Evolutionary conservation across 2,888 invertebrate species (phyloP).

Genomic region (Amphimallon solstitiale): DNA sequence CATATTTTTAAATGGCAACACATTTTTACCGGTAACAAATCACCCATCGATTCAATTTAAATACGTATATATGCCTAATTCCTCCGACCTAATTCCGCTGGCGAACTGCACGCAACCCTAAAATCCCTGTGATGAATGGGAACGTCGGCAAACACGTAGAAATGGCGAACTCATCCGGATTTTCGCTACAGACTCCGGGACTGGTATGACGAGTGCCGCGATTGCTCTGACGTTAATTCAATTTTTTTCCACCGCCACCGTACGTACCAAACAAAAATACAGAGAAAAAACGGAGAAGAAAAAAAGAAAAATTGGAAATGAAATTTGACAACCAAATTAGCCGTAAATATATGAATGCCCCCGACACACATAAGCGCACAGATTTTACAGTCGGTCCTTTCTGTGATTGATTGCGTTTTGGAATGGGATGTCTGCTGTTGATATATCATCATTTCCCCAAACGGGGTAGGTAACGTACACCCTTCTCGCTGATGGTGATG

Average conservation of each 20-base stretch:
- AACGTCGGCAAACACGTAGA: constrained; percentile 9
- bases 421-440: constrained; percentile 25
- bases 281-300: too few relatives aligned
- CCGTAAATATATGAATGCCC: constrained; percentile 38
- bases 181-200: neutral
- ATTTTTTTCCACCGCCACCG: neutral
- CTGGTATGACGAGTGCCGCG: neutral
- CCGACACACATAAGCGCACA: constrained; percentile 16
- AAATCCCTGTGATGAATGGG: constrained; percentile 10
- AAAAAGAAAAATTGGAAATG: constrained; percentile 22
- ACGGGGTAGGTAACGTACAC: neutral
- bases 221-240: constrained; percentile 12
- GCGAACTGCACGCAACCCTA: neutral
- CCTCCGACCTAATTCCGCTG: neutral
- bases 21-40: too few relatives aligned
- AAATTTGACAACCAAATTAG: constrained; percentile 40
- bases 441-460: constrained; percentile 32
- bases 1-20: too few relatives aligned
- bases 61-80: too few relatives aligned
- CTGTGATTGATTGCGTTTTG: constrained; percentile 29
- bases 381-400: constrained; percentile 25
- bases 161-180: neutral
- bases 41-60: too few relatives aligned
- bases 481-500: neutral
- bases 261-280: too few relatives aligned